Conservation (phyloP, 2,888 invertebrate species). For the Dicyrtoma fusca region DNA sequence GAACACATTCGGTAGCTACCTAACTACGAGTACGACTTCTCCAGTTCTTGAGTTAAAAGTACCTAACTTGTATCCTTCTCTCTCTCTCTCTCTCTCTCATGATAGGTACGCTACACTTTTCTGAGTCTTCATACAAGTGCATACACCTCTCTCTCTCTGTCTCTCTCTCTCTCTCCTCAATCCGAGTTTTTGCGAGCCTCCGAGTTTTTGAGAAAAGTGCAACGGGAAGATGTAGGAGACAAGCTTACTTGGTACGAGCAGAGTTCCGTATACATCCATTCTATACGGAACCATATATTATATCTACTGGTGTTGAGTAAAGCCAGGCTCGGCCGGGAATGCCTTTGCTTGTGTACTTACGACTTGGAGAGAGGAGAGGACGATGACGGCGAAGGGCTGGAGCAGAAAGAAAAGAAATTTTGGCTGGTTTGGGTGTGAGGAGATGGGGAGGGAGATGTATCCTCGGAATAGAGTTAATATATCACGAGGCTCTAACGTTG, state of each 20-base stretch:
- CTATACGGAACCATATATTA: background rate
- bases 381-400: slow-evolving; percentile 32
- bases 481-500: slow-evolving; percentile 59
- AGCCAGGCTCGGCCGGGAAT: background rate
- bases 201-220: slow-evolving; percentile 26
- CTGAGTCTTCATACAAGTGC: too few relatives aligned
- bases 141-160: slow-evolving; percentile 3
- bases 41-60: too few relatives aligned
- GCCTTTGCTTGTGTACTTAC: slow-evolving; percentile 12
- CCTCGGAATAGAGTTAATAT: slow-evolving; percentile 59
- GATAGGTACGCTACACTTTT: too few relatives aligned
- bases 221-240: slow-evolving; percentile 13
- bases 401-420: slow-evolving; percentile 33
- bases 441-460: slow-evolving; percentile 40
- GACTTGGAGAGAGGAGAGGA: slow-evolving; percentile 11
- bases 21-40: background rate
- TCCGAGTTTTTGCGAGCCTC: slow-evolving; percentile 29
- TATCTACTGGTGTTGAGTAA: background rate
- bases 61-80: background rate
- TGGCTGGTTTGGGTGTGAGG: slow-evolving; percentile 31
- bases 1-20: slow-evolving; percentile 10
- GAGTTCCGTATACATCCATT: background rate
- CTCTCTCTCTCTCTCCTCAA: slow-evolving; percentile 18
- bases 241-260: background rate
- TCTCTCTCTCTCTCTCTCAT: background rate